These are phyloP conservation scores for Drosophila simulans DNA, from an alignment of 1,140 invertebrate species.

Conservation along the genomic window DNA sequence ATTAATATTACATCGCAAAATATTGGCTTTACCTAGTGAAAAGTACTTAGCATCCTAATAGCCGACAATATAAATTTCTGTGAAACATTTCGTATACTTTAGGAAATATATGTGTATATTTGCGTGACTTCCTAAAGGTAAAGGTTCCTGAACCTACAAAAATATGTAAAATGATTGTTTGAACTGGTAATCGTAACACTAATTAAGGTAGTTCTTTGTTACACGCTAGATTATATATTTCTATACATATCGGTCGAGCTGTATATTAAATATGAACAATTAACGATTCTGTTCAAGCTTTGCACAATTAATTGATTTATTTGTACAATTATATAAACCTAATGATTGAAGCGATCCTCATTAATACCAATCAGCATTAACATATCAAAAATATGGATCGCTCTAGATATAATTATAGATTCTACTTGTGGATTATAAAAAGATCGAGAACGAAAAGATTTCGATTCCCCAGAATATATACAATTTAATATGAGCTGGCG, in stretches of 20 bases:
- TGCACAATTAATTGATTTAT: background rate
- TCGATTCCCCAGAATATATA: conserved; percentile 1
- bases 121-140: conserved; percentile 31
- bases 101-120: conserved; percentile 47
- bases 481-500: background rate
- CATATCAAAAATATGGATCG: background rate
- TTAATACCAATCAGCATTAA: background rate
- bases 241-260: conserved; percentile 20
- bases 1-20: conserved; percentile 21
- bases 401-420: background rate
- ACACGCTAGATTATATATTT: conserved; percentile 4
- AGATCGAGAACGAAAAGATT: background rate
- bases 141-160: conserved; percentile 46
- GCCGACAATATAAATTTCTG: conserved; percentile 72
- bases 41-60: conserved; percentile 60
- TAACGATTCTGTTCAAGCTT: background rate
- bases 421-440: background rate
- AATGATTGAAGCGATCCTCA: background rate
- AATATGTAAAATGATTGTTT: conserved; percentile 59
- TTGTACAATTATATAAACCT: background rate
- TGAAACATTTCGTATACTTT: conserved; percentile 79
- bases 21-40: conserved; percentile 39
- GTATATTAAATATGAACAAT: background rate
- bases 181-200: conserved; percentile 24
- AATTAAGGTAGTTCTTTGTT: conserved; percentile 35